phyloP scores from a whole-genome alignment of 2,797 vertebrate species.

The Lophotriccus pileatus region DNA sequence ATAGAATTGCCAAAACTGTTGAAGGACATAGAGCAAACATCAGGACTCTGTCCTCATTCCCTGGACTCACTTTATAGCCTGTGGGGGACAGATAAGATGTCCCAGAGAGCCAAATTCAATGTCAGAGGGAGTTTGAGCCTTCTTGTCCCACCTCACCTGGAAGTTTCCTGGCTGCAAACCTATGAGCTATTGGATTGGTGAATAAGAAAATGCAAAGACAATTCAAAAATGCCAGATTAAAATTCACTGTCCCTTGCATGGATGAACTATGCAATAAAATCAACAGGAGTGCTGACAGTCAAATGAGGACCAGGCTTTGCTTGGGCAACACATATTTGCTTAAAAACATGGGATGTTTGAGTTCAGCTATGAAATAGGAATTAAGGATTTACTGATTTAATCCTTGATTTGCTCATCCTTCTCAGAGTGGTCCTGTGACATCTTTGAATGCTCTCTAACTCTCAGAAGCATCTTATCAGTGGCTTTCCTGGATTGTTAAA shows the following conservation, averaged over 20 bases:
- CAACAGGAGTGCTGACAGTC: not conserved
- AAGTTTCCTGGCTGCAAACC: not conserved
- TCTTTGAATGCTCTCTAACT: slow-evolving; percentile 11
- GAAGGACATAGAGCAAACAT: not conserved
- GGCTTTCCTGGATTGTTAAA: slow-evolving; percentile 27
- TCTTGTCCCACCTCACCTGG: not conserved
- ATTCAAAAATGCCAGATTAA: not conserved
- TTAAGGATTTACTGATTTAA: slow-evolving; percentile 31
- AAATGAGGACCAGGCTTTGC: not conserved
- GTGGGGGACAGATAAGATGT: not conserved
- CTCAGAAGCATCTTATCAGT: not conserved
- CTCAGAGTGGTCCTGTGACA: slow-evolving; percentile 47
- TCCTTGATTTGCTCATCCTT: slow-evolving; percentile 49
- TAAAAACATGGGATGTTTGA: not conserved
- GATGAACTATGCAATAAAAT: not conserved
- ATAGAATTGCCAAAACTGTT: not conserved
- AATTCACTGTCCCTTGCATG: not conserved
- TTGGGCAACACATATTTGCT: not conserved
- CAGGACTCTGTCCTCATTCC: not conserved
- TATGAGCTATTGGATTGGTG: not conserved
- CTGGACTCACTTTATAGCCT: not conserved
- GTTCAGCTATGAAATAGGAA: not conserved
- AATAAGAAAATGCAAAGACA: not conserved
- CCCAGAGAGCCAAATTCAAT: not conserved
- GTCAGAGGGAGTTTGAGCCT: not conserved